These are phyloP conservation scores for Diloba caeruleocephala DNA, from an alignment of 2,888 invertebrate species.

Conservation along the genomic window DNA sequence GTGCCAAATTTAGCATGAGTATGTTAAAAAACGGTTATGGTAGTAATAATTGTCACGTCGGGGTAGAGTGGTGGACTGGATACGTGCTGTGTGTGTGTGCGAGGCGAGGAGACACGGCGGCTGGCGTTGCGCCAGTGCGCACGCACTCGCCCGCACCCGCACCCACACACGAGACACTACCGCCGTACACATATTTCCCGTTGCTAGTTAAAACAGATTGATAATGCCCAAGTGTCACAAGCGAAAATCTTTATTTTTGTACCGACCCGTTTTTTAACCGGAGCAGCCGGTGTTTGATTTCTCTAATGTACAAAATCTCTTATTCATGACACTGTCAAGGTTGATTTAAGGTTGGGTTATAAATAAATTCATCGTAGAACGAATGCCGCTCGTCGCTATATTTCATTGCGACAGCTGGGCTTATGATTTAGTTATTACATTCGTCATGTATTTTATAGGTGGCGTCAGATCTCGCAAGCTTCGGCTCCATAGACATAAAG, in stretches of 20 bases:
- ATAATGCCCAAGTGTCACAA: slow-evolving; percentile 86
- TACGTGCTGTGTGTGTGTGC: slow-evolving; percentile 28
- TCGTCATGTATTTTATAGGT: slow-evolving; percentile 75
- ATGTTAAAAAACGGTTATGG: slow-evolving; percentile 75
- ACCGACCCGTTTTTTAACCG: slow-evolving; percentile 66
- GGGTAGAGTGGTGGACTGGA: slow-evolving; percentile 41
- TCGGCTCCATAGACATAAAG: slow-evolving; percentile 91
- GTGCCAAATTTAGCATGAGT: slow-evolving; percentile 73
- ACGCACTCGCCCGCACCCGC: slow-evolving; percentile 47
- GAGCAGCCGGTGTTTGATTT: slow-evolving; percentile 75
- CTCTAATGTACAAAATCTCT: slow-evolving; percentile 75
- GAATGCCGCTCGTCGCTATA: slow-evolving; percentile 69
- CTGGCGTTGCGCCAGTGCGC: slow-evolving; percentile 65
- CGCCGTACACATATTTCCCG: slow-evolving; percentile 67
- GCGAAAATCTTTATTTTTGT: slow-evolving; percentile 80
- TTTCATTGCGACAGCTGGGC: slow-evolving; percentile 62
- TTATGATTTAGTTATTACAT: slow-evolving; percentile 47
- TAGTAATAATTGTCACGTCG: slow-evolving; percentile 76
- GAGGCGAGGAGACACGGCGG: slow-evolving; percentile 37
- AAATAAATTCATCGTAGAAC: slow-evolving; percentile 73
- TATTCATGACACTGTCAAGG: slow-evolving; percentile 88
- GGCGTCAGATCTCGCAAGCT: slow-evolving; percentile 86
- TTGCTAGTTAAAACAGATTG: slow-evolving; percentile 85
- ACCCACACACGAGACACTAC: slow-evolving; percentile 54
- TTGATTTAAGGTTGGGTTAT: slow-evolving; percentile 87